Conservation (phyloP, 2,113 vertebrate species). For the Macrotis lagotis region DNA sequence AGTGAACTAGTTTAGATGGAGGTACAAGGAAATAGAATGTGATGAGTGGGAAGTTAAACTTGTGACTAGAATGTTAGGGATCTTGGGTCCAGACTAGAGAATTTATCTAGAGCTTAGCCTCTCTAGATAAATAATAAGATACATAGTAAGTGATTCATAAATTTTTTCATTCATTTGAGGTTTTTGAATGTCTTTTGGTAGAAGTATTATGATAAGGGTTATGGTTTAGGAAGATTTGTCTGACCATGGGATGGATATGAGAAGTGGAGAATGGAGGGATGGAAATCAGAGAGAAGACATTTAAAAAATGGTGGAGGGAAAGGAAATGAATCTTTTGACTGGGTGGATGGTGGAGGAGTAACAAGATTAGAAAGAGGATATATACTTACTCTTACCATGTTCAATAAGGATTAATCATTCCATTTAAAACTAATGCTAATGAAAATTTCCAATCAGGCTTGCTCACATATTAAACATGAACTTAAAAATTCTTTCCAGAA, state of each 20-base stretch:
- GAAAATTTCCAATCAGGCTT: neutral
- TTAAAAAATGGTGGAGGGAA: neutral
- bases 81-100: neutral
- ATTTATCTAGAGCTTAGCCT: neutral
- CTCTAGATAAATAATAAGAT: neutral
- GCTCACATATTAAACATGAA: neutral
- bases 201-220: neutral
- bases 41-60: neutral
- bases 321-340: neutral
- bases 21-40: neutral
- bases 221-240: neutral
- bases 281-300: neutral
- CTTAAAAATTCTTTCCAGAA: neutral
- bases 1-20: neutral
- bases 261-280: neutral
- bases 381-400: neutral
- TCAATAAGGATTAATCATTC: neutral
- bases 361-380: neutral
- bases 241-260: neutral
- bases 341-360: neutral
- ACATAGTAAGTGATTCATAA: neutral
- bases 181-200: neutral
- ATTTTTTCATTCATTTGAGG: neutral
- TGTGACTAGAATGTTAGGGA: neutral
- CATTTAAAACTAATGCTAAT: neutral